Evolutionary conservation across 30 jellyfish, hydroid and myxozoan genomes (phyloP).

Genomic region (Morbakka virulenta): DNA sequence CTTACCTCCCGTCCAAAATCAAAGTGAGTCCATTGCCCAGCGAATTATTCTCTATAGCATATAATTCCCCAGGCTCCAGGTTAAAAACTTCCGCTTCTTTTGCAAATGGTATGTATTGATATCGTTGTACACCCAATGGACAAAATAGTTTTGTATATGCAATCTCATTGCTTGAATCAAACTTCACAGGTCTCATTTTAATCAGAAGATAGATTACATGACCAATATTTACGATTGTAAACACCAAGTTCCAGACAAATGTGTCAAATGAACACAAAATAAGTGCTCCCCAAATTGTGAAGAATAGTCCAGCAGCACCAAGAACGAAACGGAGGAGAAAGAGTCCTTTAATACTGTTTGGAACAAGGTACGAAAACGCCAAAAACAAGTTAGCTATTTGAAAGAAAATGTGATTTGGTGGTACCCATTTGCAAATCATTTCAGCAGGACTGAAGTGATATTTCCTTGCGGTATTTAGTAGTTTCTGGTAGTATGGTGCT

Average conservation of each 20-base stretch:
- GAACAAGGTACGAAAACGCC: conserved; percentile 65
- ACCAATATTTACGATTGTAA: conserved; percentile 50
- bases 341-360: conserved; percentile 64
- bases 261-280: conserved; percentile 86
- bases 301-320: conserved; percentile 69
- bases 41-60: conserved; percentile 28
- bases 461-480: too few species aligned
- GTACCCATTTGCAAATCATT: conserved; percentile 74
- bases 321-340: conserved; percentile 53
- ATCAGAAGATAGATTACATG: conserved; percentile 59
- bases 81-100: not conserved
- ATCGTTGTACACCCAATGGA: conserved; percentile 76
- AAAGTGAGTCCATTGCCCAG: conserved; percentile 41
- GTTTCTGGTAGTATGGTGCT: too few species aligned
- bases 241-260: conserved; percentile 66
- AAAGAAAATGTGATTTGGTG: conserved; percentile 60
- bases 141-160: conserved; percentile 50
- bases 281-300: conserved; percentile 70
- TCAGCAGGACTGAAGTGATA: too few species aligned
- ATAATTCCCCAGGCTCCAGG: conserved; percentile 44
- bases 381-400: conserved; percentile 73
- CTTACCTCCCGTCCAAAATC: conserved; percentile 65
- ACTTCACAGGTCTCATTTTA: conserved; percentile 58
- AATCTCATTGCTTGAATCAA: conserved; percentile 51
- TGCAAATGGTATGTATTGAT: conserved; percentile 61